Evolutionary conservation across 2,113 vertebrate genomes (phyloP).

Genomic region (Stomatorhinus ivindoensis): DNA sequence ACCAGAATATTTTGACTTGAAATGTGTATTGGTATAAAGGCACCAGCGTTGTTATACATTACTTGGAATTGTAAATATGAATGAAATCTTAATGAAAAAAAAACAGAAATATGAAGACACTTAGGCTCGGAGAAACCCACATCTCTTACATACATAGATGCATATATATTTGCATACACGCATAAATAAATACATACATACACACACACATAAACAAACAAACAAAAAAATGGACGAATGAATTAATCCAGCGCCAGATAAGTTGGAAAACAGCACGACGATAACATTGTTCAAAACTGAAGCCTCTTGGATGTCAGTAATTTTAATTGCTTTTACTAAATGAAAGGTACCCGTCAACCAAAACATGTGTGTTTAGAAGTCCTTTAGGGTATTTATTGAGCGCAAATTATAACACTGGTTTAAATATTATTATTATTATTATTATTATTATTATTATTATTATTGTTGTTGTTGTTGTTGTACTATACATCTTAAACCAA

Average conservation of each 20-base stretch:
- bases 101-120: neutral
- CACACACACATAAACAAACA: neutral
- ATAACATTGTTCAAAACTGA: neutral
- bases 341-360: neutral
- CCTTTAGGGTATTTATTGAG: neutral
- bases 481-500: neutral
- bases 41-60: slow-evolving; percentile 6
- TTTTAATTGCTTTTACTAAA: neutral
- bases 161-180: neutral
- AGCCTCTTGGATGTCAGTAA: neutral
- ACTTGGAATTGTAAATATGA: slow-evolving; percentile 1
- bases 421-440: neutral
- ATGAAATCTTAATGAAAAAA: neutral
- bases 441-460: neutral
- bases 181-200: neutral
- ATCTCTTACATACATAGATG: neutral
- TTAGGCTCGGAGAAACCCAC: neutral
- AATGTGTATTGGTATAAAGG: slow-evolving; percentile 13
- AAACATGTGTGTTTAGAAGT: neutral
- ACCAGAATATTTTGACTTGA: slow-evolving; percentile 23
- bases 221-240: neutral
- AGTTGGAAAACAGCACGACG: neutral
- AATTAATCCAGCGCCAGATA: neutral
- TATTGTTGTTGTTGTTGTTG: neutral
- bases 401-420: neutral